These are phyloP conservation scores for Melipona beecheii DNA, from an alignment of 2,888 invertebrate genomes.

Conservation along the genomic window DNA sequence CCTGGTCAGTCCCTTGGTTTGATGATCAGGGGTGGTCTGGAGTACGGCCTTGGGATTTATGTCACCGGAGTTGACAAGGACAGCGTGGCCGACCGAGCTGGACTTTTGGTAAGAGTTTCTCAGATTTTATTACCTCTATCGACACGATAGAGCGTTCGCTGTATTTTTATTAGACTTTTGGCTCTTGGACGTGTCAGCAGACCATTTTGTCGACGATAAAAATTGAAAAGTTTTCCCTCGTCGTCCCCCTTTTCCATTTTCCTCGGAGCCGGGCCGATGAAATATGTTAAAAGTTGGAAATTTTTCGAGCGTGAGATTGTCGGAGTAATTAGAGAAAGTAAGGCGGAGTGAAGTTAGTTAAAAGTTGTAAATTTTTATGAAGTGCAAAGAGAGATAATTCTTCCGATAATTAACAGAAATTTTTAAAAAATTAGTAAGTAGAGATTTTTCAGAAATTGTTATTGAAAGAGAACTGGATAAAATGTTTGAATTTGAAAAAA, in stretches of 20 bases:
- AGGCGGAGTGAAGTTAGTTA: not conserved
- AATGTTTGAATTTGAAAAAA: not conserved
- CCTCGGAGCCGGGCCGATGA: not conserved
- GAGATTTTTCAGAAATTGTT: no score
- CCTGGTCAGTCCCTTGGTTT: slow-evolving; percentile 96
- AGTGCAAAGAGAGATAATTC: not conserved
- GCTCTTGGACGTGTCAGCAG: not conserved
- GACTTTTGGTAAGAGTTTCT: slow-evolving; percentile 89
- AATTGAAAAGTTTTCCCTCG: not conserved
- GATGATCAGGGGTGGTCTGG: slow-evolving; percentile 97
- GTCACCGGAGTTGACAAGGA: slow-evolving; percentile 97
- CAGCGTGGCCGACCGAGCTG: slow-evolving; percentile 96
- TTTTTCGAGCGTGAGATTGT: not conserved
- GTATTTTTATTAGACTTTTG: not conserved
- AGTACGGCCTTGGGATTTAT: slow-evolving; percentile 97
- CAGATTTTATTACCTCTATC: not conserved
- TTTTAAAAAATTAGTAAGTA: no score
- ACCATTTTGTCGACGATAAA: not conserved
- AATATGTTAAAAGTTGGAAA: not conserved
- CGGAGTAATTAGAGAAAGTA: not conserved
- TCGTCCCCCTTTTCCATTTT: not conserved
- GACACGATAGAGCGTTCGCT: no score
- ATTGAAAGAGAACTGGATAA: not conserved
- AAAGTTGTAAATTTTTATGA: not conserved
- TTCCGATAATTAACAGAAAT: not conserved